Evolutionary conservation across 2,888 invertebrate species (phyloP).

Genomic region (Tholera decimalis): DNA sequence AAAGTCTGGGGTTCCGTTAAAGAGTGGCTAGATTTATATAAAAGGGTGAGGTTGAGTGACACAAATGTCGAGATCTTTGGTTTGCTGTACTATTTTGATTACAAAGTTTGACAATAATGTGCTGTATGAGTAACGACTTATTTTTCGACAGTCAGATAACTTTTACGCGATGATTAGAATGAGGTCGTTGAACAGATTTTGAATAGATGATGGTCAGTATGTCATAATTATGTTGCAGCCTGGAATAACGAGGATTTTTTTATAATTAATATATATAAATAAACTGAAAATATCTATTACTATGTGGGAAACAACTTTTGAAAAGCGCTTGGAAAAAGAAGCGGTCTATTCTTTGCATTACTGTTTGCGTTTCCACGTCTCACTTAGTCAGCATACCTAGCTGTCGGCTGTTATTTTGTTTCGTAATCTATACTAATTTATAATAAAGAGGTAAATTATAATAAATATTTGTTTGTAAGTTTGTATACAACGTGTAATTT

Average conservation of each 20-base stretch:
- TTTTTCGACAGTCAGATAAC: background rate
- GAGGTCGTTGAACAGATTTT: too few species aligned
- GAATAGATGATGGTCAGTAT: too few species aligned
- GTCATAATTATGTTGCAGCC: too few species aligned
- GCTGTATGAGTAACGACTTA: background rate
- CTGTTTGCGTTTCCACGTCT: background rate
- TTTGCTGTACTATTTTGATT: background rate
- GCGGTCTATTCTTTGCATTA: too few species aligned
- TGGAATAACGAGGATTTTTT: background rate
- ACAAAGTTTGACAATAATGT: background rate
- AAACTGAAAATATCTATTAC: background rate
- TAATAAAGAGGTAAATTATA: too few species aligned
- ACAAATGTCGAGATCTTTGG: background rate
- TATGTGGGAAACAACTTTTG: background rate
- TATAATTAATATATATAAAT: background rate
- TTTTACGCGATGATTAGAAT: background rate
- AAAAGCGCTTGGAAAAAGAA: background rate
- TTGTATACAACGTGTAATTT: too few species aligned
- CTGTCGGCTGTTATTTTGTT: background rate
- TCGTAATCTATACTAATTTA: too few species aligned
- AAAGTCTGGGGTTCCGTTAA: conserved; percentile 33
- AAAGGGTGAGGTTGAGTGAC: background rate
- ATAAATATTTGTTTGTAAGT: too few species aligned
- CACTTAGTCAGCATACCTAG: background rate
- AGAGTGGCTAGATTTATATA: background rate